Conservation (phyloP, 2,113 vertebrate genomes). For the Malurus melanocephalus region DNA sequence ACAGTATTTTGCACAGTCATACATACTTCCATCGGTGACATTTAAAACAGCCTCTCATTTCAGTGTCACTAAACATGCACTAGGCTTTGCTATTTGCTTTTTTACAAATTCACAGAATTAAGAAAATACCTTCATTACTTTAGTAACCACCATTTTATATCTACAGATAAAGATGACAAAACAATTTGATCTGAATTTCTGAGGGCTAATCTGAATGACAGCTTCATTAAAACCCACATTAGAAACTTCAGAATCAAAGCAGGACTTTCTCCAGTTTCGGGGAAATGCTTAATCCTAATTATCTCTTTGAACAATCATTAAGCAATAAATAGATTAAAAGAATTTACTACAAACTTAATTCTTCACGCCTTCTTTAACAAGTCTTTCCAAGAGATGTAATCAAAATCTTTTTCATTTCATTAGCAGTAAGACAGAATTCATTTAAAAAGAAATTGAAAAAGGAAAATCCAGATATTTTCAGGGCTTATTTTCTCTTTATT, state of each 20-base stretch:
- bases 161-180: not conserved
- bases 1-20: not conserved
- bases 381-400: not conserved
- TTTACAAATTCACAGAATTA: not conserved
- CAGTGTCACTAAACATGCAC: not conserved
- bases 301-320: constrained; percentile 1
- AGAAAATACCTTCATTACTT: not conserved
- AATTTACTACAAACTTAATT: constrained; percentile 3
- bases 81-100: not conserved
- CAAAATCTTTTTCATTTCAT: not conserved
- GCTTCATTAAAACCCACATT: not conserved
- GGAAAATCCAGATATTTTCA: not conserved
- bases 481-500: not conserved
- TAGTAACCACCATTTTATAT: not conserved
- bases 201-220: not conserved
- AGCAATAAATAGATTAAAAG: constrained; percentile 5
- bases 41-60: not conserved
- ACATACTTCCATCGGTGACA: fast-evolving
- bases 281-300: not conserved
- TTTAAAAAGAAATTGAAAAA: not conserved
- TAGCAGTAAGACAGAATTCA: not conserved
- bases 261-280: not conserved
- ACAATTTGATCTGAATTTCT: not conserved
- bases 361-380: not conserved
- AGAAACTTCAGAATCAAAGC: not conserved